Percentiles rank a stretch among this genome's conserved stretches.
phyloP scores from a whole-genome alignment of 2,888 invertebrate species.

The Cloeon dipterum region DNA sequence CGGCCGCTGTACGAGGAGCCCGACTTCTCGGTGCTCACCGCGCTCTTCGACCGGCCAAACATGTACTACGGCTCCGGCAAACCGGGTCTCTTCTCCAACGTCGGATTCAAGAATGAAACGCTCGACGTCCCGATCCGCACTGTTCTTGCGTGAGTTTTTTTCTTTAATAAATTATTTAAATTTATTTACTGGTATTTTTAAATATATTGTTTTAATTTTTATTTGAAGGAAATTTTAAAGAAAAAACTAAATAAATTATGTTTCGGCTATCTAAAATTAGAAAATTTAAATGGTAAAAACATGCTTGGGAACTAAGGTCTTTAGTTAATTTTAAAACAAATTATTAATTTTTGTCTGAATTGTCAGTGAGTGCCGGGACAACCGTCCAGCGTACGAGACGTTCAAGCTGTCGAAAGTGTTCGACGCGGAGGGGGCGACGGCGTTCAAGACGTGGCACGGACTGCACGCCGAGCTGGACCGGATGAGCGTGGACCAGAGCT shows the following conservation, averaged over 20 bases:
- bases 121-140: slow-evolving; percentile 27
- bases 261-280: no score
- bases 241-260: no score
- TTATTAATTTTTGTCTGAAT: no score
- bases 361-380: slow-evolving; percentile 46
- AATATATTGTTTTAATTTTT: no score
- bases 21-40: slow-evolving; percentile 34
- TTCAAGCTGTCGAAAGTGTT: slow-evolving; percentile 45
- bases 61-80: slow-evolving; percentile 27
- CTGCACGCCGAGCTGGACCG: slow-evolving; percentile 16
- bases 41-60: slow-evolving; percentile 41
- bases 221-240: no score
- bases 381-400: slow-evolving; percentile 46
- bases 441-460: slow-evolving; percentile 36
- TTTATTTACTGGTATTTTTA: no score
- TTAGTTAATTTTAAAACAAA: no score
- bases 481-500: slow-evolving; percentile 21
- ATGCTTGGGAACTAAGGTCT: no score
- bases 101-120: slow-evolving; percentile 28
- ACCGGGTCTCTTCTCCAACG: slow-evolving; percentile 25
- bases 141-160: slow-evolving; percentile 21
- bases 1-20: slow-evolving; percentile 43
- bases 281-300: no score
- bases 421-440: slow-evolving; percentile 40
- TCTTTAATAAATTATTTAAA: no score